Conservation (phyloP, 2,113 vertebrate genomes). For the Microcebus tavaratra region DNA sequence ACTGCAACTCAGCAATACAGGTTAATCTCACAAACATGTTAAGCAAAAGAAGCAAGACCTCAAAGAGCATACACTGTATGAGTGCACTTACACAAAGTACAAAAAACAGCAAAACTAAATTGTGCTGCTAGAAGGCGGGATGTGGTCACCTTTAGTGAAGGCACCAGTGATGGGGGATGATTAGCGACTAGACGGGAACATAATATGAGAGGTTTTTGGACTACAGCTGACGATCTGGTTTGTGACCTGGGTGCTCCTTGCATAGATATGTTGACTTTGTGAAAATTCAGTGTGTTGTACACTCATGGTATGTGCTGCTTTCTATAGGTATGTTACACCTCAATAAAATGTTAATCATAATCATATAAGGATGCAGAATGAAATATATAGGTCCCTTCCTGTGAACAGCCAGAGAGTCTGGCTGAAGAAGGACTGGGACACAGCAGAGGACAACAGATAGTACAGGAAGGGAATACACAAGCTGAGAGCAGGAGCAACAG, state of each 20-base stretch:
- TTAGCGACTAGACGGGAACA: neutral
- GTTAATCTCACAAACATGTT: neutral
- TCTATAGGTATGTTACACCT: neutral
- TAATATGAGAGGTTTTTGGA: neutral
- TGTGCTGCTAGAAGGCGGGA: neutral
- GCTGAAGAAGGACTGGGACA: neutral
- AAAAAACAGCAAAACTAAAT: conserved; percentile 5
- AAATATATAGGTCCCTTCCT: neutral
- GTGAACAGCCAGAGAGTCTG: neutral
- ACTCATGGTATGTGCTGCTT: neutral
- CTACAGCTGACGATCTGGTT: neutral
- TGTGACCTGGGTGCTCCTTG: neutral
- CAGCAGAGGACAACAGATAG: neutral
- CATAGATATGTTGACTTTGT: neutral
- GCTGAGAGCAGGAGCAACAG: neutral
- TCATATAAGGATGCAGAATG: neutral
- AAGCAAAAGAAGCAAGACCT: neutral
- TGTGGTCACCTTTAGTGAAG: neutral
- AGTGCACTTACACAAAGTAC: neutral
- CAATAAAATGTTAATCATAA: neutral
- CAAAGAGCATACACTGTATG: neutral
- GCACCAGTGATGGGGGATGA: neutral
- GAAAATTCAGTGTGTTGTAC: neutral
- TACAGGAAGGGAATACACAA: neutral
- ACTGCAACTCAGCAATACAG: neutral